Base-by-base conservation (phyloP, 1,140 invertebrate genomes). In the Ruditapes philippinarum region DNA sequence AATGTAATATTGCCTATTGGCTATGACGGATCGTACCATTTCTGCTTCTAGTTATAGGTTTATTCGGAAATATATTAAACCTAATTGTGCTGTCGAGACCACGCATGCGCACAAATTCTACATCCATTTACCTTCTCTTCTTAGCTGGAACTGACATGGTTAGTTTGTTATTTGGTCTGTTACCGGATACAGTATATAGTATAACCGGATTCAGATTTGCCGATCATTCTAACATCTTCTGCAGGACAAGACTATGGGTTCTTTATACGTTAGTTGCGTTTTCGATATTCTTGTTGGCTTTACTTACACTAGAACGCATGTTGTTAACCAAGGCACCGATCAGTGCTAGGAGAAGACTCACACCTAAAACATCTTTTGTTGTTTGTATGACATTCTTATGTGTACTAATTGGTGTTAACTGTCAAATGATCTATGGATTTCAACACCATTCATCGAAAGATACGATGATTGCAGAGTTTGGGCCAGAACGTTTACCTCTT, bases 271-370 rank as follows among this genome's bases (percentile, higher is more conserved):
- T 54, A 9, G 79, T 22, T 0, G 57, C 22, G 12, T 38, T 38
- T 25, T 82, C 79, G n/a, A 22, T 31, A 4, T 82, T 51, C 51
- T 36, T 82, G 22, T 28, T 82, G 17, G 79, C 62, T 38, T 82
- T 38, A n/a, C 19, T 82, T 12, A 82, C 79, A 2, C n/a, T 82
- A 28, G 79, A 82, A 40, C 25, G 79, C 17, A 31, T 62, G 31
- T 9, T 82, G 28, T 11, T 62, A 7, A 62, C 57, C 19, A 60
- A 62, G 38, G 54, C 28, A 22, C 79, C 79, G 9, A 31, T 31
- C 22, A 17, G 19, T 19, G 42, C 79, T 5, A 60, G 38, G 31
- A 33, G n/a, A 40, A 60, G 33, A 14, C 33, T 60, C 4, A 57
- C 79, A 33, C 45, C 25, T 4, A 28, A 22, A 36, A 82, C 54